Evolutionary conservation across 2,113 vertebrate species (phyloP), one percentile per base, ranked within the genome.

Genomic region (Panurus biarmicus): DNA sequence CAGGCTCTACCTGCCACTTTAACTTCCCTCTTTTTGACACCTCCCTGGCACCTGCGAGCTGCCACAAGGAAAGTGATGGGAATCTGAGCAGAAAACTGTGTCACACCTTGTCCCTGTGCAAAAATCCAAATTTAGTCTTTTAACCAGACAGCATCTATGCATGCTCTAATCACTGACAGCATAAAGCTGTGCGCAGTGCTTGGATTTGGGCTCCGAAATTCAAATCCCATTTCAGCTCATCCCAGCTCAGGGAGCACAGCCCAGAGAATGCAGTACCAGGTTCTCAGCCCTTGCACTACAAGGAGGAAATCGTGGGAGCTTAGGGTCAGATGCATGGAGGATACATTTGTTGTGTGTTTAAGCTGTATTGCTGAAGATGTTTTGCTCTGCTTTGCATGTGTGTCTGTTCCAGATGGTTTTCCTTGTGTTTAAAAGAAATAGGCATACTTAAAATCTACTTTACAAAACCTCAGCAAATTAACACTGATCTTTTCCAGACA

Each of bases 401-500:
- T 76, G 47, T 23, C 60, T 89, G 71, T 75, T 95, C 78, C 70
- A 54, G 35, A 56, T 93, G 72, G 31, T 48, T 88, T 77, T 90
- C 64, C 78, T 88, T 60, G 60, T 77, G 64, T 89, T 95, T 36
- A 65, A 85, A 85, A 91, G 69, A 85, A 79, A 62, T 1, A 45
- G 40, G 29, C 66, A 72, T 71, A 85, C 33, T 94, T 87, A 62
- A 91, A 94, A 76, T 77, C 78, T 45, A 48, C 78, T 73, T 95
- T 56, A 91, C 51, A 85, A 94, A 80, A 88, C 82, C 87, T 88
- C 90, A 78, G 75, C 72, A 97, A 95, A 95, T 91, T 83, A 95
- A 71, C 60, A 21, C 75, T 88, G 94, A 90, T 95, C 79, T 95
- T 91, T 90, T 91, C 91, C 93, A 95, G 93, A 80, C 85, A 91